Percentiles rank a stretch among this genome's conserved stretches.
Conservation (phyloP, 2,113 vertebrate species). For the Hydrochoerus hydrochaeris region DNA sequence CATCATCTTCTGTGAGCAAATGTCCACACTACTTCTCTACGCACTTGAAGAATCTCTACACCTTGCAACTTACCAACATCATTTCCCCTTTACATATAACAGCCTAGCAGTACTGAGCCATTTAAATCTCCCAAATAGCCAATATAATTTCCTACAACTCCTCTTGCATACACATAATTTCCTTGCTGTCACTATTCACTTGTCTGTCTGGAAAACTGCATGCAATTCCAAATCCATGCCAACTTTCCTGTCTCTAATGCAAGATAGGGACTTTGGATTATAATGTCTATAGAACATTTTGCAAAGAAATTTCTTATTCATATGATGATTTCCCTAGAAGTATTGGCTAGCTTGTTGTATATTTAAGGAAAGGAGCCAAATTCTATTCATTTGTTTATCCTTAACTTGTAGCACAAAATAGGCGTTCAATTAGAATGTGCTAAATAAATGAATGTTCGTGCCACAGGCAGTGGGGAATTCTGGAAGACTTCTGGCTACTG, state of each 20-base stretch:
- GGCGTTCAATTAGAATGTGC: conserved; percentile 38
- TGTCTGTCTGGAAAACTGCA: neutral
- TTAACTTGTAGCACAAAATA: neutral
- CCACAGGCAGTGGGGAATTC: neutral
- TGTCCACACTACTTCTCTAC: neutral
- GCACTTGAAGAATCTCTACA: neutral
- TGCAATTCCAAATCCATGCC: neutral
- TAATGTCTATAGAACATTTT: neutral
- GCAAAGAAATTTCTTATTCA: neutral
- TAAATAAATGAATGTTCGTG: conserved; percentile 6
- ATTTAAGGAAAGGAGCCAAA: neutral
- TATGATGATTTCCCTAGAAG: neutral
- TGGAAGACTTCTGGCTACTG: neutral
- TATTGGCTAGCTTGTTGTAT: neutral
- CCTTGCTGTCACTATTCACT: neutral
- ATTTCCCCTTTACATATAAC: neutral
- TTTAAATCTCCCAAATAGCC: neutral
- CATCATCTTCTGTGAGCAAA: neutral
- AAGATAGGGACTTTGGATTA: neutral
- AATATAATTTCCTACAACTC: neutral
- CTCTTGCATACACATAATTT: neutral
- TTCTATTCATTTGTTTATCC: neutral
- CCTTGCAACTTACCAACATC: neutral
- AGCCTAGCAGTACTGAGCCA: neutral
- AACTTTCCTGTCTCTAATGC: neutral